These are phyloP conservation scores for Mormyrus proboscirostris DNA, from an alignment of 2,797 vertebrate genomes.

Conservation along the genomic window DNA sequence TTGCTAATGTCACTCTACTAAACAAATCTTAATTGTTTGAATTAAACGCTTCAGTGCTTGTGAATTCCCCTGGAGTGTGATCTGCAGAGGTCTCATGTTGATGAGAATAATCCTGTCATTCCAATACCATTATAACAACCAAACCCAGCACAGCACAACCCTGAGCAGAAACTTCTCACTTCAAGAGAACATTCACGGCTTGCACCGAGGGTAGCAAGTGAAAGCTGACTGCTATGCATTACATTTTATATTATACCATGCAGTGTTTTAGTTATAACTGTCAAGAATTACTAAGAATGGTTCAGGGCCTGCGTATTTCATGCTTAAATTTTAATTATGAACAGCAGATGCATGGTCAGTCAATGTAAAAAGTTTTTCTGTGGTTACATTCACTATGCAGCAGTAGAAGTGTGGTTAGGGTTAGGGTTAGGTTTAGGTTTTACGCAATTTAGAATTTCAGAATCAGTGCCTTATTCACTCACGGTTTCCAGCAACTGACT, in stretches of 20 bases:
- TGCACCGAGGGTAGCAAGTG: background rate
- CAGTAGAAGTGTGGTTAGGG: background rate
- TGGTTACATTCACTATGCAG: background rate
- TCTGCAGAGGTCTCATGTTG: background rate
- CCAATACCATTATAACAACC: background rate
- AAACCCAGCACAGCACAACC: background rate
- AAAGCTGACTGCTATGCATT: background rate
- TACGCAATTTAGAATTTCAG: background rate
- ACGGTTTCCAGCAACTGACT: background rate
- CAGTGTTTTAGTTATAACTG: background rate
- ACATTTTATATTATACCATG: background rate
- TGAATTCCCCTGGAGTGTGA: background rate
- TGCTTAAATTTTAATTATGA: background rate
- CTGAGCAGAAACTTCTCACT: background rate
- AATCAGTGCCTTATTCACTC: background rate
- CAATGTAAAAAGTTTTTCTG: background rate
- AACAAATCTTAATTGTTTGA: background rate
- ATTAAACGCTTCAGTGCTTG: background rate
- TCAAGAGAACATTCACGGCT: constrained; percentile 11
- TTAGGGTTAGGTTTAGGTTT: background rate
- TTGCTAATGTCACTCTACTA: background rate
- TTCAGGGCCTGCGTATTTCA: background rate
- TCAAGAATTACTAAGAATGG: background rate
- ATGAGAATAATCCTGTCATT: background rate
- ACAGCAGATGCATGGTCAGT: background rate